phyloP scores from a whole-genome alignment of 1,140 invertebrate genomes.

The Lasioglossum baleicum region DNA sequence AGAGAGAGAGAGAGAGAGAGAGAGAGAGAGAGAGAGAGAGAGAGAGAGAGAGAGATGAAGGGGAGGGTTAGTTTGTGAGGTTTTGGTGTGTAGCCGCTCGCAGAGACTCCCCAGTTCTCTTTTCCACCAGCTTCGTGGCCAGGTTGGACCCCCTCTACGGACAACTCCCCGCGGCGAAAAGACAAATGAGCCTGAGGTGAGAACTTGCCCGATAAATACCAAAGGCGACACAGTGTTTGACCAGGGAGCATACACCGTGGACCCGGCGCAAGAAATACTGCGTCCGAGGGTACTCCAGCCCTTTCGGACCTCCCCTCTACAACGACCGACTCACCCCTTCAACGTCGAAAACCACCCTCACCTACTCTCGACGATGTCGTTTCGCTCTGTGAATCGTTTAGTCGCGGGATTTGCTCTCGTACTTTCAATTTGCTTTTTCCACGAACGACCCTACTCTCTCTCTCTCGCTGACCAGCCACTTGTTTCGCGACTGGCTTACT shows the following conservation, averaged over 20 bases:
- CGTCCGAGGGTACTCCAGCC: constrained; percentile 63
- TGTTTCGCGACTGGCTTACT: too few species aligned
- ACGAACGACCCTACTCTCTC: not conserved
- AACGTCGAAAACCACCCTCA: constrained; percentile 7
- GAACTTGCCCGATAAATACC: constrained; percentile 81
- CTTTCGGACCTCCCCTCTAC: constrained; percentile 35
- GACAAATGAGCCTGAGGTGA: constrained; percentile 81
- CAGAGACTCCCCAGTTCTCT: constrained; percentile 37
- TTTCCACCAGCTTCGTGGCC: constrained; percentile 34
- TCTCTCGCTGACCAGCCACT: not conserved
- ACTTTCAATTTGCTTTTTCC: constrained; percentile 3
- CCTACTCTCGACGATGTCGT: not conserved
- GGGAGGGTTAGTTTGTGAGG: constrained; percentile 32
- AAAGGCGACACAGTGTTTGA: constrained; percentile 80
- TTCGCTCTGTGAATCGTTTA: constrained; percentile 7
- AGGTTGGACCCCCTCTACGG: constrained; percentile 49
- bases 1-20: constrained; percentile 36
- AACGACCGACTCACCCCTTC: constrained; percentile 29
- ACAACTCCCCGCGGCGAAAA: constrained; percentile 75
- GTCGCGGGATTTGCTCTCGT: not conserved
- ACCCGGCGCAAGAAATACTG: constrained; percentile 75
- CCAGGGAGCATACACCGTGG: constrained; percentile 73
- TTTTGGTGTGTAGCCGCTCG: constrained; percentile 32
- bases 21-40: constrained; percentile 37
- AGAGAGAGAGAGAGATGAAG: not conserved